Percentiles rank a stretch among this genome's conserved stretches.
Conservation (phyloP, 2,888 invertebrate genomes). For the Acleris cristana region DNA sequence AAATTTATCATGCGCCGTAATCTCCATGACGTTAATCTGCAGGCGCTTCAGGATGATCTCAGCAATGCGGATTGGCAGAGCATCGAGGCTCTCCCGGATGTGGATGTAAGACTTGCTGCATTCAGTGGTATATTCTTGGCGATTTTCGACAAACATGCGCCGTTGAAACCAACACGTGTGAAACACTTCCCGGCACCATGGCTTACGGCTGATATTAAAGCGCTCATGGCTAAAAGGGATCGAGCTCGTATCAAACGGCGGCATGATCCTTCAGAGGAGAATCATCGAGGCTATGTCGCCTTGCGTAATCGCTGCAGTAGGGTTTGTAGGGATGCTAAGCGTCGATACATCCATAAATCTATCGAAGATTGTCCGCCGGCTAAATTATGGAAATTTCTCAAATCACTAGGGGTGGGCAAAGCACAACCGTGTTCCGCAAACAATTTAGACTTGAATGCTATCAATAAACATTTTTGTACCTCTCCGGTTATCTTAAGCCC, state of each 20-base stretch:
- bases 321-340: conserved; percentile 20
- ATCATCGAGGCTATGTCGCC: neutral
- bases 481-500: conserved; percentile 1
- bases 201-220: neutral
- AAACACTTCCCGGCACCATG: conserved; percentile 14
- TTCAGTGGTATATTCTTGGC: conserved; percentile 1
- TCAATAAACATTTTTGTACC: conserved; percentile 21
- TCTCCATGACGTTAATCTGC: conserved; percentile 21
- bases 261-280: neutral
- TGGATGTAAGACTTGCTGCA: neutral
- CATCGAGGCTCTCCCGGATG: neutral
- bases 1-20: neutral
- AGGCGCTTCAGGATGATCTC: neutral
- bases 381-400: conserved; percentile 29
- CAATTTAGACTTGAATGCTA: neutral
- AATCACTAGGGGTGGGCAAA: conserved; percentile 22
- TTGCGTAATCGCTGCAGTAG: conserved; percentile 22
- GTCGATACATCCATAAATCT: conserved; percentile 23
- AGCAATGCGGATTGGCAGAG: neutral
- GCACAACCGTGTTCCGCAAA: neutral
- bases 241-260: too few relatives aligned
- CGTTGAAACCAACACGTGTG: conserved; percentile 16
- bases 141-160: conserved; percentile 7
- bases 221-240: conserved; percentile 4
- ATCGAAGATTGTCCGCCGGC: conserved; percentile 19